Conservation (phyloP, 2,113 vertebrate genomes). For the Anser brachyrhynchus region DNA sequence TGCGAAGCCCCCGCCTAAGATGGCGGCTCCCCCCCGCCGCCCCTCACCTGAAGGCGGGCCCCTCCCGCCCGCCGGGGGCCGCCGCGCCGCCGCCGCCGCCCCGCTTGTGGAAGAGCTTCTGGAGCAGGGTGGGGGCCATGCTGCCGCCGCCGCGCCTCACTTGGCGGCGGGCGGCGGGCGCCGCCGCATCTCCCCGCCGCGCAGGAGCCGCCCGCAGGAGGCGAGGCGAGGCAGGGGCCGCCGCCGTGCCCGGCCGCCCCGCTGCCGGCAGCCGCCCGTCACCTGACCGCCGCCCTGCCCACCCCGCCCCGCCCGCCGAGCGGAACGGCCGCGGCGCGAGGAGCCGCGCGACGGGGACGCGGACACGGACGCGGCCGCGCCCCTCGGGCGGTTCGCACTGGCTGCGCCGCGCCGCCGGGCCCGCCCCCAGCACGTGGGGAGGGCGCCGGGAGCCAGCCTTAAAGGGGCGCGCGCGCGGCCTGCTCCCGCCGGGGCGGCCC, state of each 20-base stretch:
- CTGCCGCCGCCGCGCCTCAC: constrained; percentile 8
- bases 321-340: too few species aligned
- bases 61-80: constrained; percentile 51
- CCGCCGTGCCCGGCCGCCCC: neutral
- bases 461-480: neutral
- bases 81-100: constrained; percentile 3
- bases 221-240: neutral
- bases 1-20: too few species aligned
- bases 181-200: neutral
- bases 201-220: neutral
- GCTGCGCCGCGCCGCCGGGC: neutral
- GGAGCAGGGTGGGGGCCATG: constrained; percentile 82
- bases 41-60: constrained; percentile 77
- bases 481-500: too few species aligned
- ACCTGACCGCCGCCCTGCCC: neutral
- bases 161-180: neutral
- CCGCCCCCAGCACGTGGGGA: neutral
- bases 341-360: neutral
- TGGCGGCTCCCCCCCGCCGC: neutral
- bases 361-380: constrained; percentile 7
- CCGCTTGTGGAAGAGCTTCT: constrained; percentile 82
- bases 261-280: too few species aligned
- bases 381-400: neutral
- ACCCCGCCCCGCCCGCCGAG: neutral
- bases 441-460: neutral